A percentile compares a stretch with the other conserved stretches of the same genome.
Conservation (phyloP, 2,113 vertebrate genomes). For the Meriones unguiculatus region DNA sequence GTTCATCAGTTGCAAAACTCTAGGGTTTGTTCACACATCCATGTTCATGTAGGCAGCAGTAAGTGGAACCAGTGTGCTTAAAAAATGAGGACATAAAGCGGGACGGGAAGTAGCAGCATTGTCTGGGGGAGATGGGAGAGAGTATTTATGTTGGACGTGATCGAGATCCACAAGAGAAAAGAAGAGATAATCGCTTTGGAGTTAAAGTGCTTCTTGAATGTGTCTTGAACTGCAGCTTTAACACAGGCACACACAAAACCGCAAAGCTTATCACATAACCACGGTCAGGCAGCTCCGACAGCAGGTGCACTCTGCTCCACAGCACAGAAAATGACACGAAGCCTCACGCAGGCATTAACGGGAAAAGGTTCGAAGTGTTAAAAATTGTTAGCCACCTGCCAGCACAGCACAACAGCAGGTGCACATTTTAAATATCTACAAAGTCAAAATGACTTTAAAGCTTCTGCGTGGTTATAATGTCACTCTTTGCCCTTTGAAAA, state of each 20-base stretch:
- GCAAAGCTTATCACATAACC: constrained; percentile 36
- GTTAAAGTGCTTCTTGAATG: background rate
- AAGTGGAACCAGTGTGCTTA: background rate
- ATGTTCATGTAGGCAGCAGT: no score
- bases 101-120: background rate
- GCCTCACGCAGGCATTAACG: constrained; percentile 44
- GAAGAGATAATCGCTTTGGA: background rate
- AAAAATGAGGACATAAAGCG: background rate
- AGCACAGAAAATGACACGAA: constrained; percentile 62
- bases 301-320: constrained; percentile 44
- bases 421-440: constrained; percentile 59
- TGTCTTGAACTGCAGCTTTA: background rate
- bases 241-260: background rate
- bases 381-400: constrained; percentile 71
- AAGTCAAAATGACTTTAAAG: constrained; percentile 64
- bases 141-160: background rate
- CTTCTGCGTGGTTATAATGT: constrained; percentile 15
- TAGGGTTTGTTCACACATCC: no score
- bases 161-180: background rate
- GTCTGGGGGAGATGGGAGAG: no score
- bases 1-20: no score
- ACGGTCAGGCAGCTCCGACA: constrained; percentile 63
- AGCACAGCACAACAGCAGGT: constrained; percentile 53
- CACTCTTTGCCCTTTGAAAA: constrained; percentile 58
- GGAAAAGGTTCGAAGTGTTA: constrained; percentile 43